Conservation (phyloP, 2,113 vertebrate genomes). For the Microtus ochrogaster region DNA sequence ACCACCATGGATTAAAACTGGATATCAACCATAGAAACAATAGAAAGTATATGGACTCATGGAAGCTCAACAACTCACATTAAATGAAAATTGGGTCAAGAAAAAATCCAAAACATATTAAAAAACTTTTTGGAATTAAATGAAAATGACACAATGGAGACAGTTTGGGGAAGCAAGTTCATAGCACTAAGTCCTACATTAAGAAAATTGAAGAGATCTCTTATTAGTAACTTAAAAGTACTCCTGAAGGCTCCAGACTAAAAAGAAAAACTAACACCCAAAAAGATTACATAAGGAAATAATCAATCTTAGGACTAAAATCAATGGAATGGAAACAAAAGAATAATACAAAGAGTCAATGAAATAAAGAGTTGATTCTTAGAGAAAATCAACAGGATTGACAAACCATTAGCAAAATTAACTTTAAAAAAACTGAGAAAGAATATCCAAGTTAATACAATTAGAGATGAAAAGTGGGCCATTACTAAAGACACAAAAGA, state of each 20-base stretch:
- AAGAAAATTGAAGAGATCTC: background rate
- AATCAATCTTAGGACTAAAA: background rate
- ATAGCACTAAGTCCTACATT: background rate
- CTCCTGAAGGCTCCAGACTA: background rate
- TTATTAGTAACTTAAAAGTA: background rate
- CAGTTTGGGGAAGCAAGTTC: background rate
- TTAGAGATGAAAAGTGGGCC: background rate
- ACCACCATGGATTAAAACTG: background rate
- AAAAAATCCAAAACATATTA: background rate
- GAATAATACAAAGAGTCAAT: background rate
- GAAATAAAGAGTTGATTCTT: background rate
- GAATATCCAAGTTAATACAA: background rate
- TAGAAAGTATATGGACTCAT: background rate
- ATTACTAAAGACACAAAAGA: background rate
- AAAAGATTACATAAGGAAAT: background rate
- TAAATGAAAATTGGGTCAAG: background rate
- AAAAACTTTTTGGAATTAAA: background rate
- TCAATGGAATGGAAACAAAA: background rate
- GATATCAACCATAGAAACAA: background rate
- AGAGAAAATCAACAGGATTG: background rate
- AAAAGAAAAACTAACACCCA: background rate
- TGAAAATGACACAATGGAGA: background rate
- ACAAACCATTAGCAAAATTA: background rate
- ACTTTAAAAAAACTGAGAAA: background rate
- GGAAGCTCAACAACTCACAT: background rate